Evolutionary conservation across 2,113 vertebrate genomes (phyloP).

Genomic region (Thinocorus orbignyianus): DNA sequence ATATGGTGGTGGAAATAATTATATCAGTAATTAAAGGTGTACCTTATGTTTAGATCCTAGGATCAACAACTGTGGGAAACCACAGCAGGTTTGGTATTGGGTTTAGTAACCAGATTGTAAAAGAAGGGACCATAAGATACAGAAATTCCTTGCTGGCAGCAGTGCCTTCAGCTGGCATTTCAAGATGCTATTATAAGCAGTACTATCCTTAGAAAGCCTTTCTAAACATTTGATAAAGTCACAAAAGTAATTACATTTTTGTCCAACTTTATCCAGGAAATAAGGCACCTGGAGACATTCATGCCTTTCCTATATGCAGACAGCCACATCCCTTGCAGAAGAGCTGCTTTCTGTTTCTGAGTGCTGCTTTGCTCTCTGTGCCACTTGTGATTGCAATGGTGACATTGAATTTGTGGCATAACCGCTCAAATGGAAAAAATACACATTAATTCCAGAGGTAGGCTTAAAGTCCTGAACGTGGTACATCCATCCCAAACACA

Average conservation of each 20-base stretch:
- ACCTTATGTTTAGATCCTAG: background rate
- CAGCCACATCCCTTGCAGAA: background rate
- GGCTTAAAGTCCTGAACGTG: background rate
- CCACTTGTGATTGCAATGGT: background rate
- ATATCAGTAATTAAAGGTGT: slow-evolving; percentile 21
- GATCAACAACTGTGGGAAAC: slow-evolving; percentile 28
- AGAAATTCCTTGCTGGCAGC: background rate
- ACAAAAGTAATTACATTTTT: background rate
- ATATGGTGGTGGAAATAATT: background rate
- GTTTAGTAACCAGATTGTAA: background rate
- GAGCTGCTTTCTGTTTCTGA: background rate
- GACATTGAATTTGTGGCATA: background rate
- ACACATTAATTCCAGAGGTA: background rate
- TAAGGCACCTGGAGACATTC: background rate
- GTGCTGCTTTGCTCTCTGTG: background rate
- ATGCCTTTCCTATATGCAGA: background rate
- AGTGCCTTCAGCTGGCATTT: background rate
- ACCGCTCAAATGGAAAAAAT: background rate
- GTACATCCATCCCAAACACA: background rate
- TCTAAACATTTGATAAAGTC: background rate
- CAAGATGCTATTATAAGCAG: background rate
- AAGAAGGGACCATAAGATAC: background rate
- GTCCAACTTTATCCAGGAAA: background rate
- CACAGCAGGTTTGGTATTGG: background rate
- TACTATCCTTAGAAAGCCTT: background rate